phyloP scores from a whole-genome alignment of 2,888 invertebrate species.

The Athetis lepigone region DNA sequence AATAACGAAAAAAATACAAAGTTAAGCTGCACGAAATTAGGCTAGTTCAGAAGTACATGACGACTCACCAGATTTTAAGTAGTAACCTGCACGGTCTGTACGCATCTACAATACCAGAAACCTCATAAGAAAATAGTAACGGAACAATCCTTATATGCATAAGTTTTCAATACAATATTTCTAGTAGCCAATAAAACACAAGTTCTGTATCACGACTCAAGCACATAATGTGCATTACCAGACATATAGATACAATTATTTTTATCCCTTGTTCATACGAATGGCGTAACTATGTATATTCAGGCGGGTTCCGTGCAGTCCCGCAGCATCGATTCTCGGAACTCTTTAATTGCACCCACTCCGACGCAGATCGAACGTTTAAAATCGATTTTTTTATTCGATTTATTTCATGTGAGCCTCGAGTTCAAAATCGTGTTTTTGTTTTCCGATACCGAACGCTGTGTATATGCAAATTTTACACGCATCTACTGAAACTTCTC shows the following conservation, averaged over 20 bases:
- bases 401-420: conserved; percentile 86
- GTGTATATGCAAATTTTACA: conserved; percentile 90
- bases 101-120: too few species aligned
- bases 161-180: not conserved
- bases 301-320: conserved; percentile 79
- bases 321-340: conserved; percentile 82
- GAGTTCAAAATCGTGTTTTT: conserved; percentile 84
- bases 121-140: too few species aligned
- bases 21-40: too few species aligned
- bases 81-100: too few species aligned
- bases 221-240: conserved; percentile 40
- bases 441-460: conserved; percentile 84
- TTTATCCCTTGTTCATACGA: conserved; percentile 69
- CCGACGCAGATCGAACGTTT: conserved; percentile 88
- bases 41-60: too few species aligned
- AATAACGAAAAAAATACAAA: too few species aligned
- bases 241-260: conserved; percentile 60
- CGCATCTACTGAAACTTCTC: conserved; percentile 88
- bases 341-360: conserved; percentile 90
- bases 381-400: conserved; percentile 89
- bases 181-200: conserved; percentile 1
- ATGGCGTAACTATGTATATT: conserved; percentile 73
- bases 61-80: too few species aligned
- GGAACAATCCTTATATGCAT: too few species aligned
- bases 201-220: conserved; percentile 23